Conservation (phyloP, 2,113 vertebrate genomes). For the Hippocampus comes region DNA sequence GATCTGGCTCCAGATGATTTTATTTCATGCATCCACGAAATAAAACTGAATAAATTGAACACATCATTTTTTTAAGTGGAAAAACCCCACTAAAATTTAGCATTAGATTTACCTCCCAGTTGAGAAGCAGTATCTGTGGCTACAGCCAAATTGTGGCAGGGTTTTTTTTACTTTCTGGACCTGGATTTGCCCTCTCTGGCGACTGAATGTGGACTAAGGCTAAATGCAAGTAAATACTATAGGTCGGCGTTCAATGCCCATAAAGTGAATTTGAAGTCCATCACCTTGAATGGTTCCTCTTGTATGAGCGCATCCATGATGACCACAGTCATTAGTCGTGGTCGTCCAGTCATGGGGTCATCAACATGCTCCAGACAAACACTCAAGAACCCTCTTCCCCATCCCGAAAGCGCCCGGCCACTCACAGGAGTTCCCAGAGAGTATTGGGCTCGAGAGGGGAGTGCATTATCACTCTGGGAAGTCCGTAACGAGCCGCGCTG, state of each 20-base stretch:
- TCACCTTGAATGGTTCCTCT: conserved; percentile 76
- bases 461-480: conserved; percentile 75
- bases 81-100: too few relatives aligned
- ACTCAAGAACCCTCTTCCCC: conserved; percentile 83
- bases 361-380: conserved; percentile 74
- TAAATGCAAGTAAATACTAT: background rate
- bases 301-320: conserved; percentile 79
- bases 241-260: background rate
- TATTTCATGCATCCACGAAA: too few relatives aligned
- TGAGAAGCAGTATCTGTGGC: too few relatives aligned
- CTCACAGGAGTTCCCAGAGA: conserved; percentile 39
- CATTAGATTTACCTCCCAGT: too few relatives aligned
- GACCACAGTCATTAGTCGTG: conserved; percentile 78
- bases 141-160: too few relatives aligned
- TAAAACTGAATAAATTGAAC: too few relatives aligned
- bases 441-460: conserved; percentile 64
- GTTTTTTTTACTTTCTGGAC: too few relatives aligned
- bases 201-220: background rate
- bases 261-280: background rate
- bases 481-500: conserved; percentile 69
- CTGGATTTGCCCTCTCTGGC: too few relatives aligned
- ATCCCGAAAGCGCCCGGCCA: conserved; percentile 68
- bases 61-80: too few relatives aligned
- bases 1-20: too few relatives aligned
- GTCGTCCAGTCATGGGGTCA: conserved; percentile 75